A percentile compares a stretch with the other conserved stretches of the same genome.
phyloP scores from a whole-genome alignment of 2,113 vertebrate species.

The Rhineura floridana region DNA sequence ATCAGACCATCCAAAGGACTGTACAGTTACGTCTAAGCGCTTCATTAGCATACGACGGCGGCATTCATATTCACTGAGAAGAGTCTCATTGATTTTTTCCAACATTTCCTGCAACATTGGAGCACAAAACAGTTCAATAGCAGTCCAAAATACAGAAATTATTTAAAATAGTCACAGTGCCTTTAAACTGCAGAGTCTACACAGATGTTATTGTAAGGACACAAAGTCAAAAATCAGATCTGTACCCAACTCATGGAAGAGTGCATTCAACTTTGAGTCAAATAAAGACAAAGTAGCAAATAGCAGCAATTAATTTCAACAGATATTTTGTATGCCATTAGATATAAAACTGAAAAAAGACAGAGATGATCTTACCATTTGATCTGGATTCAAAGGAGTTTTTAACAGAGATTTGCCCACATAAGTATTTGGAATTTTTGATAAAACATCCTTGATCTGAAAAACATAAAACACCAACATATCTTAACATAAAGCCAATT shows the following conservation, averaged over 20 bases:
- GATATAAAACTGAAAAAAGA: not conserved
- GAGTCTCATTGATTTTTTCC: slow-evolving; percentile 83
- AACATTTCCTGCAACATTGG: slow-evolving; percentile 80
- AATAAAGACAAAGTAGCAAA: not conserved
- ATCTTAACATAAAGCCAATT: slow-evolving; percentile 30
- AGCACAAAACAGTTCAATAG: slow-evolving; percentile 6
- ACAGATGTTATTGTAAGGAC: not conserved
- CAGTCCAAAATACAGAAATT: not conserved
- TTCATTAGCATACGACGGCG: slow-evolving; percentile 95
- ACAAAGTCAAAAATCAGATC: not conserved
- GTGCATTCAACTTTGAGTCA: not conserved
- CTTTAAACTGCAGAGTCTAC: not conserved
- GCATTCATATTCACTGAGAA: slow-evolving; percentile 91
- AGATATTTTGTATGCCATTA: not conserved
- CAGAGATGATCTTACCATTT: slow-evolving; percentile 79
- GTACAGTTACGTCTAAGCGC: slow-evolving; percentile 93
- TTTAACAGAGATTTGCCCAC: slow-evolving; percentile 84
- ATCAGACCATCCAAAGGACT: slow-evolving; percentile 98
- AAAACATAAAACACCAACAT: slow-evolving; percentile 29
- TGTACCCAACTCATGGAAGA: not conserved
- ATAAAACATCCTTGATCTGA: slow-evolving; percentile 84
- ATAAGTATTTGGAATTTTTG: slow-evolving; percentile 79
- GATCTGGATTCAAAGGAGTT: slow-evolving; percentile 80
- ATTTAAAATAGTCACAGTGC: not conserved
- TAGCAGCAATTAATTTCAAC: not conserved